Evolutionary conservation across 2,113 vertebrate genomes (phyloP).

Genomic region (Climacteris rufus): DNA sequence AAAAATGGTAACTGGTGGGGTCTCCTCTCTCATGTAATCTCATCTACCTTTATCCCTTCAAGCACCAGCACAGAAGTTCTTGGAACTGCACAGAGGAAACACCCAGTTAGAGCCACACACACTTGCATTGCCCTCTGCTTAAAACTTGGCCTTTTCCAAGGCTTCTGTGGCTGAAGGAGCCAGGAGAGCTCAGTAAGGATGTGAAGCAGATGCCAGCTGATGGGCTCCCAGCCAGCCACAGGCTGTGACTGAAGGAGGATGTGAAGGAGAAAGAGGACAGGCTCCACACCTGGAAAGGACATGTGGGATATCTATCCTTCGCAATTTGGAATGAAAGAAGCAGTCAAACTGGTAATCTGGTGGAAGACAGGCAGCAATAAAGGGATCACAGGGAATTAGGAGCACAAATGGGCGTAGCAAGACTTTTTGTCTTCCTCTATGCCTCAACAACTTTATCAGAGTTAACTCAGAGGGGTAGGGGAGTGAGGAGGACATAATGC

Average conservation of each 20-base stretch:
- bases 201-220: background rate
- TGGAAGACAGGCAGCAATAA: background rate
- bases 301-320: background rate
- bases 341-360: background rate
- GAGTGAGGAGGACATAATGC: fast-evolving
- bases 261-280: background rate
- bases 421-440: background rate
- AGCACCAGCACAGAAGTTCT: background rate
- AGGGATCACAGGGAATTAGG: background rate
- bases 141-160: background rate
- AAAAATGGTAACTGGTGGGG: background rate
- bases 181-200: background rate
- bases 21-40: background rate
- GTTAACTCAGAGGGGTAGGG: background rate
- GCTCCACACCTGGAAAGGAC: background rate
- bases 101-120: background rate
- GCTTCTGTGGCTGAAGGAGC: background rate
- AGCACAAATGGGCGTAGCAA: background rate
- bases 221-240: background rate
- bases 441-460: background rate
- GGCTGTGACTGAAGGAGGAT: background rate
- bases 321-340: background rate
- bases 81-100: background rate
- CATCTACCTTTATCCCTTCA: background rate
- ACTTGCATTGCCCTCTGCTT: background rate